Evolutionary conservation across 37 sponge, comb jelly and placozoan genomes (phyloP).

Genomic region (Theonella swinhoei): DNA sequence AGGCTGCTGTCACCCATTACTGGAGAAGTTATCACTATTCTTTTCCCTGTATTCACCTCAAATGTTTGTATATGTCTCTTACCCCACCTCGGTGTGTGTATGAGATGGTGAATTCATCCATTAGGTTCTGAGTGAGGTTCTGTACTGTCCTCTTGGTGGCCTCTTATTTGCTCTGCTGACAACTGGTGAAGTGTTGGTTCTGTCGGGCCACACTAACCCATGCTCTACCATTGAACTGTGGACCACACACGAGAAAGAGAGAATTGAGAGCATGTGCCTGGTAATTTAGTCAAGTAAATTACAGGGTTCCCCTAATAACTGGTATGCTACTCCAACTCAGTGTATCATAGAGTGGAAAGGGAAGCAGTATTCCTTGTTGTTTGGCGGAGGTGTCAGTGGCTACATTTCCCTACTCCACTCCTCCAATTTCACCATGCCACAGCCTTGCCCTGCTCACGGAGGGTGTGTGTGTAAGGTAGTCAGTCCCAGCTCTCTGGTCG

Average conservation of each 20-base stretch:
- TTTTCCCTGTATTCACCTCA: conserved; percentile 61
- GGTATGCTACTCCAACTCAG: neutral
- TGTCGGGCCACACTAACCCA: conserved; percentile 54
- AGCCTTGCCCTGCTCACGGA: conserved; percentile 51
- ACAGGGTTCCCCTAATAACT: neutral
- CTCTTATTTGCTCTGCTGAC: conserved; percentile 46
- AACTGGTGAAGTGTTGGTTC: conserved; percentile 51
- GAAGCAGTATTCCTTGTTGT: conserved; percentile 6
- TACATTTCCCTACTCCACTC: conserved; percentile 45
- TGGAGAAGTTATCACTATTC: conserved; percentile 47
- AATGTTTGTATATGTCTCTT: conserved; percentile 1
- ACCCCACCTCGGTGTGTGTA: no score
- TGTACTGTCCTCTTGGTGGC: conserved; percentile 27
- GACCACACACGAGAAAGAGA: conserved; percentile 25
- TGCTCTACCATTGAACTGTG: conserved; percentile 52
- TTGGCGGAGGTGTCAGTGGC: conserved; percentile 59
- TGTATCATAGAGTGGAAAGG: neutral
- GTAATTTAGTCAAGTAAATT: conserved; percentile 15
- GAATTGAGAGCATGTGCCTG: conserved; percentile 37
- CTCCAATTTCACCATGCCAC: conserved; percentile 21
- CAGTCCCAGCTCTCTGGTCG: conserved; percentile 20
- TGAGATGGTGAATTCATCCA: no score
- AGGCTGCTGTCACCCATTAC: conserved; percentile 64
- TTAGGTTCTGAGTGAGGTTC: conserved; percentile 44
- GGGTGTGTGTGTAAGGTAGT: conserved; percentile 40